A percentile compares a stretch with the other conserved stretches of the same genome.
Conservation (phyloP, 2,888 invertebrate species). For the Melinaea menophilus region DNA sequence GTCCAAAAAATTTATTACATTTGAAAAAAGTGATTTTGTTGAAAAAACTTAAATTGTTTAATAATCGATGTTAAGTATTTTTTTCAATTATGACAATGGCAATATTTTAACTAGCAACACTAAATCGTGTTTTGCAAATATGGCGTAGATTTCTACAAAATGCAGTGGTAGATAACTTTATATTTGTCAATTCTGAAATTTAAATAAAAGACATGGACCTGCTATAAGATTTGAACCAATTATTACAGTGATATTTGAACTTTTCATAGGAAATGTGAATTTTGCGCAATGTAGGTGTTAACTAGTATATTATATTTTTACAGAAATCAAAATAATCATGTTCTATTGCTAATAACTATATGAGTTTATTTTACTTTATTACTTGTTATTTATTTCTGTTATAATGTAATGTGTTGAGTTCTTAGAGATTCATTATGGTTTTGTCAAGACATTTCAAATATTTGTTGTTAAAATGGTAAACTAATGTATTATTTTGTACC, state of each 20-base stretch:
- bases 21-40: too few relatives aligned
- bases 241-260: slow-evolving; percentile 47
- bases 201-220: slow-evolving; percentile 60
- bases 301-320: slow-evolving; percentile 35
- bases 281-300: slow-evolving; percentile 67
- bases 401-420: not conserved
- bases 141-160: slow-evolving; percentile 71
- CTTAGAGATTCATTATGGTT: slow-evolving; percentile 30
- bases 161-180: slow-evolving; percentile 66
- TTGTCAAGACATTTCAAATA: slow-evolving; percentile 49
- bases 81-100: not conserved
- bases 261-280: slow-evolving; percentile 68
- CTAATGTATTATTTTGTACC: slow-evolving; percentile 1
- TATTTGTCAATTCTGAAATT: slow-evolving; percentile 64
- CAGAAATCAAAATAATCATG: slow-evolving; percentile 40
- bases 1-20: too few relatives aligned
- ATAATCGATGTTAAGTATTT: not conserved
- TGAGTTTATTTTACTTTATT: slow-evolving; percentile 32
- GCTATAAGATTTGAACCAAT: slow-evolving; percentile 47
- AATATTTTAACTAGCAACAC: slow-evolving; percentile 41
- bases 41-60: too few relatives aligned
- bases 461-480: slow-evolving; percentile 9
- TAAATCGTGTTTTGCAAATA: slow-evolving; percentile 56
- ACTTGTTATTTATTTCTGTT: slow-evolving; percentile 39
- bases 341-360: slow-evolving; percentile 38